Base-by-base conservation (phyloP, 2,888 invertebrate species). In the Chaitophorus viminalis region DNA sequence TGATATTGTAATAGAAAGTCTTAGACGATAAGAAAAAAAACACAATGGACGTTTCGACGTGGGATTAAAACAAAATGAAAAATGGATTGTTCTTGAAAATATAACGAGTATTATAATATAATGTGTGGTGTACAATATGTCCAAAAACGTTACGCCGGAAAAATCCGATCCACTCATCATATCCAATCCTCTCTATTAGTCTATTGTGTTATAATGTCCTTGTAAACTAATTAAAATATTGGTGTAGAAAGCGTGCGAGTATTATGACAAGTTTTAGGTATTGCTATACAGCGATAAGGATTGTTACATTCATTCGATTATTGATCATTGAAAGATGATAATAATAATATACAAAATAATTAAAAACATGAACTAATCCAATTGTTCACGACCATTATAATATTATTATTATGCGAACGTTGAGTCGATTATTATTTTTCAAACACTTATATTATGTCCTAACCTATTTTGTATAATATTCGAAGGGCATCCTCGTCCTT, bases 171-270 rank as follows among this genome's bases (percentile, higher is more conserved):
- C n/a, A n/a, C n/a, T n/a, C 6, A 21, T 25, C 21, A 60, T 4
- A 60, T 25, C 21, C 25, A 4, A 60, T 60, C 60, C 18, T 21
- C 21, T 6, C 60, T 60, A 9, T 60, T 31, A 52, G 14, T 60
- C 65, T n/a, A 79, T 79, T 79, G 79, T 79, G 52, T 36, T n/a
- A 21, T 39, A 9, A 52, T 29, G 82, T 52, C 82, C 46, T 72
- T 52, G 82, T 70, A 46, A 52, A 82, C 70, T 82, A 72, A 82
- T 82, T 82, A 72, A 72, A 70, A 82, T 52, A 72, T 70, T 68
- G 14, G 14, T 72, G 31, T 82, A 82, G 68, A 82, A 70, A 82
- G 52, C 33, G 18, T 39, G 36, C 31, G 36, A n/a, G 9, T 21
- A 18, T 79, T n/a, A 14, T 79, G 0, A 33, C n/a, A 6, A 6